Evolutionary conservation across 2,888 invertebrate species (phyloP).

Genomic region (Clitarchus hookeri): DNA sequence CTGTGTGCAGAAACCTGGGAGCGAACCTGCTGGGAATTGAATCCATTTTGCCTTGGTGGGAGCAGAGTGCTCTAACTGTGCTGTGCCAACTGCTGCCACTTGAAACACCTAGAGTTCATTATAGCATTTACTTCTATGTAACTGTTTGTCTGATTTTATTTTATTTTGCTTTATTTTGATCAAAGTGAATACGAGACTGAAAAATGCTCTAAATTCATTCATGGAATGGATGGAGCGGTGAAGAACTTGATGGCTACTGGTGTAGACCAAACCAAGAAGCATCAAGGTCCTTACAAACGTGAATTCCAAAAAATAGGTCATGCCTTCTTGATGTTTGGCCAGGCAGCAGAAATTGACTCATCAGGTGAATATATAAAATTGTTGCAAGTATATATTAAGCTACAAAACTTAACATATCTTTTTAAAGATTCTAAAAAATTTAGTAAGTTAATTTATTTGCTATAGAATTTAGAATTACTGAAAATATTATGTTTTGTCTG

Average conservation of each 20-base stretch:
- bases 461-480: too few species aligned
- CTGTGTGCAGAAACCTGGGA: too few species aligned
- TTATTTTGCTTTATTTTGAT: slow-evolving; percentile 11
- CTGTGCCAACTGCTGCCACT: too few species aligned
- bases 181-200: slow-evolving; percentile 77
- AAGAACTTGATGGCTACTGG: slow-evolving; percentile 81
- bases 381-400: too few species aligned
- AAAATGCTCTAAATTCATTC: slow-evolving; percentile 79
- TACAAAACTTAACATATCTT: too few species aligned
- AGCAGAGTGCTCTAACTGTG: too few species aligned
- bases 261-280: slow-evolving; percentile 84
- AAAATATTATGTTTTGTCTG: too few species aligned
- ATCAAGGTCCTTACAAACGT: slow-evolving; percentile 81
- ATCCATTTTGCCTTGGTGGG: too few species aligned
- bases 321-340: slow-evolving; percentile 81
- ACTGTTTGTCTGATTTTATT: neutral
- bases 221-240: slow-evolving; percentile 84
- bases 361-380: slow-evolving; percentile 48
- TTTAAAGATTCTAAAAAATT: too few species aligned
- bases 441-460: too few species aligned
- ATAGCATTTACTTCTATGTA: neutral
- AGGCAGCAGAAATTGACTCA: slow-evolving; percentile 75
- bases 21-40: too few species aligned
- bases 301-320: slow-evolving; percentile 91
- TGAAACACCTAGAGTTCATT: too few species aligned